These are phyloP conservation scores for Strongylocentrotus purpuratus DNA, from an alignment of 35 echinoderm and acorn worm species.

Conservation along the genomic window DNA sequence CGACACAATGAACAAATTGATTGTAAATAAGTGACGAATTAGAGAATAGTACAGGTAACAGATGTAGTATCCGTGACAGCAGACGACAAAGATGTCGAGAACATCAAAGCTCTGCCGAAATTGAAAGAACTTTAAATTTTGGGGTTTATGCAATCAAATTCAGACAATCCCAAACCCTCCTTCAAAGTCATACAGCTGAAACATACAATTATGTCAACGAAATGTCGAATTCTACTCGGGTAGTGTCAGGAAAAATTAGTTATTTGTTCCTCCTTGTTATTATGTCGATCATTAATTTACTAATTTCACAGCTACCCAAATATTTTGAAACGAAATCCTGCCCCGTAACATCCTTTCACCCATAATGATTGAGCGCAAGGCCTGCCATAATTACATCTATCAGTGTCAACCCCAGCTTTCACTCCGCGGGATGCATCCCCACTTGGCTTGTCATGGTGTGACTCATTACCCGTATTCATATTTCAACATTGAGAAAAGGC, in stretches of 20 bases:
- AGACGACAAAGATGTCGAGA: no score
- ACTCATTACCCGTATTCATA: not conserved
- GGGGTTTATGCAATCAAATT: no score
- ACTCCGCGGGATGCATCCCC: not conserved
- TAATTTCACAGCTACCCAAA: not conserved
- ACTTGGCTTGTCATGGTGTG: not conserved
- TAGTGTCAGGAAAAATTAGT: not conserved
- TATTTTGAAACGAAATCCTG: not conserved
- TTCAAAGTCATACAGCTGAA: no score
- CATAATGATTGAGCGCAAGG: not conserved
- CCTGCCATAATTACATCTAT: not conserved
- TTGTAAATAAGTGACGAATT: no score
- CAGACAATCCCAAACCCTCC: no score
- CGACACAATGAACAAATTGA: no score
- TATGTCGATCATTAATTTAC: not conserved
- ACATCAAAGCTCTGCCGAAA: no score
- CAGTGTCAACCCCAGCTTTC: not conserved
- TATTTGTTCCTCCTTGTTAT: not conserved
- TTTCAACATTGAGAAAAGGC: not conserved
- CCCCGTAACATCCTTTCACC: not conserved
- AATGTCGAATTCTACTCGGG: not conserved
- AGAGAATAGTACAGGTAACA: no score
- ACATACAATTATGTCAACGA: no score
- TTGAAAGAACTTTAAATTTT: no score
- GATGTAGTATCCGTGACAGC: no score